Evolutionary conservation across 2,113 vertebrate genomes (phyloP).

Genomic region (Xyliphius kryptos): DNA sequence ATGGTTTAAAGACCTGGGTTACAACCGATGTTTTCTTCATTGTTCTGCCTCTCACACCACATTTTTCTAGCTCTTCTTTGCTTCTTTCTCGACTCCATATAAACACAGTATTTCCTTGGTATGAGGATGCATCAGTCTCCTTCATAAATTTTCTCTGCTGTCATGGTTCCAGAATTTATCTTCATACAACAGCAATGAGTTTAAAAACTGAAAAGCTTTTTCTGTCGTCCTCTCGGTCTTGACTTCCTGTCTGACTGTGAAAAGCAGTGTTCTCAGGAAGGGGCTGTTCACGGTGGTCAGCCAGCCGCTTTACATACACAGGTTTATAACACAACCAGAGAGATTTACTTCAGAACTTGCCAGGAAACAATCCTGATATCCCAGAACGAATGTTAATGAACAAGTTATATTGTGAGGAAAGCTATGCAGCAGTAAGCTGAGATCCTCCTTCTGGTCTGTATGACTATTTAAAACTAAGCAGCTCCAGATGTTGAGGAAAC

Average conservation of each 20-base stretch:
- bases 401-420: too few relatives aligned
- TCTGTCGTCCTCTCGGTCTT: constrained; percentile 47
- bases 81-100: constrained; percentile 2
- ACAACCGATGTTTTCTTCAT: constrained; percentile 65
- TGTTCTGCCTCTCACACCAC: constrained; percentile 42
- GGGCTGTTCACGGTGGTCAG: constrained; percentile 77
- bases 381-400: too few relatives aligned
- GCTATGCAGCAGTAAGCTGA: neutral
- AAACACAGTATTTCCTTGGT: constrained; percentile 11
- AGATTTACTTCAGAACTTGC: neutral
- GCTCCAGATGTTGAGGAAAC: constrained; percentile 35
- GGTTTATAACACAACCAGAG: neutral
- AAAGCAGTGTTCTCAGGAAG: constrained; percentile 74
- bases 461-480: constrained; percentile 35
- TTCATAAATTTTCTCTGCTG: too few relatives aligned
- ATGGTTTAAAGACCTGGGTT: constrained; percentile 49
- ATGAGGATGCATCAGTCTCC: constrained; percentile 20
- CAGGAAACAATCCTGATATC: constrained; percentile 7
- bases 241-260: constrained; percentile 79
- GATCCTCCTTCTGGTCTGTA: neutral
- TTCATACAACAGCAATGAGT: neutral
- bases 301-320: constrained; percentile 30
- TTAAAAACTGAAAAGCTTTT: constrained; percentile 14
- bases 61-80: constrained; percentile 6
- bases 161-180: neutral